Conservation (phyloP, 2,113 vertebrate genomes). For the Xiphias gladius region DNA sequence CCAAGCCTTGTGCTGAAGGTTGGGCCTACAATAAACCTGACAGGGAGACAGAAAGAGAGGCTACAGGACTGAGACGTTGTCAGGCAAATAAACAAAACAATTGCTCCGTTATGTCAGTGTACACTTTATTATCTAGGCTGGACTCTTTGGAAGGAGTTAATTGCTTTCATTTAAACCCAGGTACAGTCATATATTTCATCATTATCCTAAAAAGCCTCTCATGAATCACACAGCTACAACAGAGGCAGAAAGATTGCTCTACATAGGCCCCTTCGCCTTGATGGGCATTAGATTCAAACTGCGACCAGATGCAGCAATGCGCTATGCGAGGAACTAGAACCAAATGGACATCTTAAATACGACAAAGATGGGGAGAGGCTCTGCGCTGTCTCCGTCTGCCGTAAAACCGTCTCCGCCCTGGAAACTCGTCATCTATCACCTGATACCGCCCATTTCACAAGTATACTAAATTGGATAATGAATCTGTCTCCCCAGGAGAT, state of each 20-base stretch:
- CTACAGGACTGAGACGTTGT: conserved; percentile 32
- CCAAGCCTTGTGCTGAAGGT: conserved; percentile 61
- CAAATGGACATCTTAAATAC: conserved; percentile 61
- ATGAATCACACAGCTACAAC: conserved; percentile 65
- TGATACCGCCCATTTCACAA: conserved; percentile 54
- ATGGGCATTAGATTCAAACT: conserved; percentile 20
- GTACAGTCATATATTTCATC: conserved; percentile 77
- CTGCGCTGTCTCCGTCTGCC: conserved; percentile 28
- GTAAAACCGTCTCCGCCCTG: conserved; percentile 67
- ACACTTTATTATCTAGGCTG: conserved; percentile 69
- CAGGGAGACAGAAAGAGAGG: conserved; percentile 49
- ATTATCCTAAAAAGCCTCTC: conserved; percentile 71
- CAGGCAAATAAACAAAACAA: conserved; percentile 72
- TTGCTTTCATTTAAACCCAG: conserved; percentile 75
- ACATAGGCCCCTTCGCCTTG: conserved; percentile 34
- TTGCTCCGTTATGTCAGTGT: conserved; percentile 52
- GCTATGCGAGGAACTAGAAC: conserved; percentile 26
- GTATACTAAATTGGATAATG: conserved; percentile 74
- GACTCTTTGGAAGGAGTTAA: conserved; percentile 71
- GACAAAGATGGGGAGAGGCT: conserved; percentile 42
- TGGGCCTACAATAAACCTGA: conserved; percentile 75
- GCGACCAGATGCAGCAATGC: conserved; percentile 4
- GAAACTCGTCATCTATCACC: conserved; percentile 70
- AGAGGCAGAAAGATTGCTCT: conserved; percentile 36
- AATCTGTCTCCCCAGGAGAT: conserved; percentile 67